Percentiles rank a stretch among this genome's conserved stretches.
phyloP scores from a whole-genome alignment of 2,797 vertebrate species.

The Coendou prehensilis region DNA sequence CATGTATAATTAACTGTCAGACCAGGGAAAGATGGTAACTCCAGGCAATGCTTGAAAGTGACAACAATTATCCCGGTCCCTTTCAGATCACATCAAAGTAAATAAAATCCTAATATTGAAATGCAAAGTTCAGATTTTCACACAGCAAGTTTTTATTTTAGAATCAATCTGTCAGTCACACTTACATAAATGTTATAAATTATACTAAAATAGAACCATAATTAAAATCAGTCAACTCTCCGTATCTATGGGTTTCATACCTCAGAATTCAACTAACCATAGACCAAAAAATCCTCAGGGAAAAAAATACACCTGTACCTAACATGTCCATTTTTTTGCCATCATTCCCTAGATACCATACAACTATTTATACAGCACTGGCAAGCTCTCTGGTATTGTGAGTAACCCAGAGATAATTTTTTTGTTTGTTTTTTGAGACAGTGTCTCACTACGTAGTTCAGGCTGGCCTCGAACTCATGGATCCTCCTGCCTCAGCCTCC shows the following conservation, averaged over 20 bases:
- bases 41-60: neutral
- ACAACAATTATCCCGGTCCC: neutral
- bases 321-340: neutral
- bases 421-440: neutral
- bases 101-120: slow-evolving; percentile 43
- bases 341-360: neutral
- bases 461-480: neutral
- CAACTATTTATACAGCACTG: neutral
- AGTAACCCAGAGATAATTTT: neutral
- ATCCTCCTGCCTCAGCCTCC: neutral
- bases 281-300: neutral
- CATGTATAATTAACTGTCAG: neutral
- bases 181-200: neutral
- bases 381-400: neutral
- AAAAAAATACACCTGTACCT: neutral
- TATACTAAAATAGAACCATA: neutral
- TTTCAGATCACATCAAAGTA: slow-evolving; percentile 7
- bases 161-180: slow-evolving; percentile 28
- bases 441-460: neutral
- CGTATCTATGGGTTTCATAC: neutral
- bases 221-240: neutral
- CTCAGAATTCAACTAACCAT: neutral
- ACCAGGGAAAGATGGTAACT: slow-evolving; percentile 7
- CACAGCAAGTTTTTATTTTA: slow-evolving; percentile 11
- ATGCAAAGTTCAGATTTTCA: slow-evolving; percentile 39